Conservation (phyloP, 1,140 invertebrate genomes). For the Trichonephila clavipes region DNA sequence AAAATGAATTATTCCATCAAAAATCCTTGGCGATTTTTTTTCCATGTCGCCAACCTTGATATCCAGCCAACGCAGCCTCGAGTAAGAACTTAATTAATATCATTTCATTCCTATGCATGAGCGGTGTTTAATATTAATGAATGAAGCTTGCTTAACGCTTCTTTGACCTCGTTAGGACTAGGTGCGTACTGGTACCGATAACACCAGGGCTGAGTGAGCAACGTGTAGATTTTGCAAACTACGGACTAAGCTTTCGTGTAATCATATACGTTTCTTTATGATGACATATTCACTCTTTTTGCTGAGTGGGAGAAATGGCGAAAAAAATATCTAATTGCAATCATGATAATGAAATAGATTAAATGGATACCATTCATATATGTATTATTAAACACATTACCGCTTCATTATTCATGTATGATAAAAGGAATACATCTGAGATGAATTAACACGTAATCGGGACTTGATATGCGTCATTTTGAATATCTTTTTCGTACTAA, state of each 20-base stretch:
- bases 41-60: neutral
- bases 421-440: neutral
- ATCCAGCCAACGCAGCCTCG: neutral
- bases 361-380: neutral
- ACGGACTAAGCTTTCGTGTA: neutral
- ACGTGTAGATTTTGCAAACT: neutral
- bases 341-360: neutral
- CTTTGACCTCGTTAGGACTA: neutral
- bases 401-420: neutral
- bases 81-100: conserved; percentile 24
- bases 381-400: neutral
- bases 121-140: conserved; percentile 18
- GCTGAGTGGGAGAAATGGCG: neutral
- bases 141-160: conserved; percentile 11
- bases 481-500: neutral
- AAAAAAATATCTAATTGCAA: neutral
- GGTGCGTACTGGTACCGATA: conserved; percentile 3
- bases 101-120: conserved; percentile 11
- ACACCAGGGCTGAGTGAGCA: neutral
- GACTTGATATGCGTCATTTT: neutral
- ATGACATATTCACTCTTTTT: neutral
- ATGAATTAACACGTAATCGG: neutral
- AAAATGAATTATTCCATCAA: conserved; percentile 18
- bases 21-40: neutral
- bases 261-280: neutral